phyloP scores from a whole-genome alignment of 2,888 invertebrate genomes.

The Flexamia atlantica region DNA sequence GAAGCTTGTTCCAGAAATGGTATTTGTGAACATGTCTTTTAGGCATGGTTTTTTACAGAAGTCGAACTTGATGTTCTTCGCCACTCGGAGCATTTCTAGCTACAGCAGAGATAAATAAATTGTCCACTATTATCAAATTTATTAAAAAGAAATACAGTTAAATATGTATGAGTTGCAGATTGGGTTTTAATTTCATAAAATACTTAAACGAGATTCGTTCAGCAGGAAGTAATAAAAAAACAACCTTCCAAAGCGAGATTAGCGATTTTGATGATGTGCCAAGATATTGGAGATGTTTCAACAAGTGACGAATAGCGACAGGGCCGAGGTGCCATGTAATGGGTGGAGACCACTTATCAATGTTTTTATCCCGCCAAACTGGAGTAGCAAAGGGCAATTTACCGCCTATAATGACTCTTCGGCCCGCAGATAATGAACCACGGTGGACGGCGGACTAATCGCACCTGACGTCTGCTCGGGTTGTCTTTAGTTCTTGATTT shows the following conservation, averaged over 20 bases:
- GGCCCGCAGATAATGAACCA: conserved; percentile 20
- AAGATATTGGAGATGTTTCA: background rate
- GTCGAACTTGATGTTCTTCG: too few relatives aligned
- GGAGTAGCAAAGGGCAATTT: conserved; percentile 27
- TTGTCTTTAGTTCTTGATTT: background rate
- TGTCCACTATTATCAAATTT: too few relatives aligned
- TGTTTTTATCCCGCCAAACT: conserved; percentile 21
- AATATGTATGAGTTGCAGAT: too few relatives aligned
- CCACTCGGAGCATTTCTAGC: too few relatives aligned
- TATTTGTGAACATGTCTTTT: too few relatives aligned
- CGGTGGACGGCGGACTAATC: conserved; percentile 4
- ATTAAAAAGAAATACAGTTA: too few relatives aligned
- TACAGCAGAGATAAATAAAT: too few relatives aligned
- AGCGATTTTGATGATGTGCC: background rate
- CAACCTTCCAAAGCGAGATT: background rate
- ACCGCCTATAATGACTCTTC: conserved; percentile 8
- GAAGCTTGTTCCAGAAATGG: too few relatives aligned
- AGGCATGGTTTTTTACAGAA: too few relatives aligned
- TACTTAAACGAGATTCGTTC: too few relatives aligned
- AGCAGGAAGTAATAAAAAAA: too few relatives aligned
- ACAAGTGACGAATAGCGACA: background rate
- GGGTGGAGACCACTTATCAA: conserved; percentile 18
- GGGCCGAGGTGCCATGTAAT: conserved; percentile 32
- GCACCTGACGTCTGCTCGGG: background rate
- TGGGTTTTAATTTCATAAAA: too few relatives aligned